phyloP scores from a whole-genome alignment of 2,113 vertebrate genomes.

The Otocyon megalotis region DNA sequence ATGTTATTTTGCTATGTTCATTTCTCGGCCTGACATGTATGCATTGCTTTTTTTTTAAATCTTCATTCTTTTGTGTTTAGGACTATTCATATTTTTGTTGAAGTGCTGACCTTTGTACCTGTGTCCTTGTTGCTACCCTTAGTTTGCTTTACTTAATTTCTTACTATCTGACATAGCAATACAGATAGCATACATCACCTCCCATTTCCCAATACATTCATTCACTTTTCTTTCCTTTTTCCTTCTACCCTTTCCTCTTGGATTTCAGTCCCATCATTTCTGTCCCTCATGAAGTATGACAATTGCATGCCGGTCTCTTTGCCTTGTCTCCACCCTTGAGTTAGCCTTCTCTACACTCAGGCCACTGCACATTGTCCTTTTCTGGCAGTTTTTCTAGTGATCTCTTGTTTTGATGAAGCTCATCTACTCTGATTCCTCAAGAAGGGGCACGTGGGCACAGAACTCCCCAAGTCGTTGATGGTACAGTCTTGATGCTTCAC shows the following conservation, averaged over 20 bases:
- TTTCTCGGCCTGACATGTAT: neutral
- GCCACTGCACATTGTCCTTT: no score
- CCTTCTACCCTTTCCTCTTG: neutral
- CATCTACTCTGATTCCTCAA: no score
- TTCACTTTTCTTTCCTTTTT: neutral
- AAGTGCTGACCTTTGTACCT: neutral
- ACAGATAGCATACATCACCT: neutral
- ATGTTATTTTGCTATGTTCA: neutral
- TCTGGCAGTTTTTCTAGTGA: neutral
- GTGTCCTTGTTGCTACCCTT: neutral
- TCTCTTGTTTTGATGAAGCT: neutral
- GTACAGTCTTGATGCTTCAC: neutral
- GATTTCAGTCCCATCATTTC: neutral
- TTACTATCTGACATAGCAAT: neutral
- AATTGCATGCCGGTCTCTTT: neutral
- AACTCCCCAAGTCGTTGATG: fast-evolving
- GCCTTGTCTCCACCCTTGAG: no score
- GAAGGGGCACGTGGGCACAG: fast-evolving
- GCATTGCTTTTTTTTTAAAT: neutral
- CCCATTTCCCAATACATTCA: neutral
- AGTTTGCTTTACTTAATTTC: neutral
- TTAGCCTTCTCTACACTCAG: neutral
- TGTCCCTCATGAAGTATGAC: neutral
- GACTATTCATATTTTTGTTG: neutral
- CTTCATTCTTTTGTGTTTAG: neutral